Conservation (phyloP, 2,797 vertebrate species). For the Sorex maritimensis region DNA sequence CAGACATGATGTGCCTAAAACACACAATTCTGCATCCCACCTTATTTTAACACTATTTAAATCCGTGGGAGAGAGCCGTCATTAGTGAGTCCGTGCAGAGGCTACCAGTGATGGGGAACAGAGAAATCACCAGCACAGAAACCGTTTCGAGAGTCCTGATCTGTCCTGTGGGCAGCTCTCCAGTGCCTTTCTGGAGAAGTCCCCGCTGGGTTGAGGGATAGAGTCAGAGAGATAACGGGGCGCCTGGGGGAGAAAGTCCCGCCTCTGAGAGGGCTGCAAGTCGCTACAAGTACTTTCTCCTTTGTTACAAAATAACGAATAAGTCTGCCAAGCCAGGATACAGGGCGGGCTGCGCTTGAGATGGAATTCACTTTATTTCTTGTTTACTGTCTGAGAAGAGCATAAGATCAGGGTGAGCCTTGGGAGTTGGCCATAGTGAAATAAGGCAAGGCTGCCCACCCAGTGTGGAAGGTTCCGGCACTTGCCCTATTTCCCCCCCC, state of each 20-base stretch:
- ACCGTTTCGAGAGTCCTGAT: no score
- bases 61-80: no score
- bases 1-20: background rate
- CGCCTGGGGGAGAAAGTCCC: background rate
- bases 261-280: no score
- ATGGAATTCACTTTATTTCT: rapidly evolving
- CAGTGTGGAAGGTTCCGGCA: background rate
- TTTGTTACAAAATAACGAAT: no score
- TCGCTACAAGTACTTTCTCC: no score
- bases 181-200: no score
- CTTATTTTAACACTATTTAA: background rate
- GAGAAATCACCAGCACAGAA: background rate
- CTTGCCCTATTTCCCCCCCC: no score
- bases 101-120: rapidly evolving
- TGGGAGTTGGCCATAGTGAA: no score
- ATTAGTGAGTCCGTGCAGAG: background rate
- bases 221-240: background rate
- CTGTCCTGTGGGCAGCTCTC: no score
- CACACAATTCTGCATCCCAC: background rate
- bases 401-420: no score
- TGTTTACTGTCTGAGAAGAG: no score
- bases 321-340: background rate
- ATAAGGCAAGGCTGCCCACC: background rate
- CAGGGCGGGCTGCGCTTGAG: background rate
- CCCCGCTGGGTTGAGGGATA: background rate